phyloP scores from a whole-genome alignment of 2,113 vertebrate species.

The Takifugu flavidus region DNA sequence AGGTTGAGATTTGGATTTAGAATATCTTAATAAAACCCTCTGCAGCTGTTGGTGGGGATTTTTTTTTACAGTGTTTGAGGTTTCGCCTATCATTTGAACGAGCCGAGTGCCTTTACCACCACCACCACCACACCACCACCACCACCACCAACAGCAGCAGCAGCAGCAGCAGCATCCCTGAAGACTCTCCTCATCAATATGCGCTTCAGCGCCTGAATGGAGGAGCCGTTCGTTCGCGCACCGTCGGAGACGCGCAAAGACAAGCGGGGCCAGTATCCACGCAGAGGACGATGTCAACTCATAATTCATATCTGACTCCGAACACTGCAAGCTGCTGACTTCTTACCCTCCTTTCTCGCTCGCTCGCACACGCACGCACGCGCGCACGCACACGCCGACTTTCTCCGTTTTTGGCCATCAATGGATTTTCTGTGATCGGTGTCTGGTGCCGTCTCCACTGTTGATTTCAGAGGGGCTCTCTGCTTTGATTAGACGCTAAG shows the following conservation, averaged over 20 bases:
- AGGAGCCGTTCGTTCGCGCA: constrained; percentile 13
- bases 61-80: constrained; percentile 60
- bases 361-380: neutral
- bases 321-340: constrained; percentile 41
- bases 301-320: constrained; percentile 37
- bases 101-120: constrained; percentile 50
- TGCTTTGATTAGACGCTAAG: neutral
- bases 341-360: neutral
- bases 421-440: constrained; percentile 60
- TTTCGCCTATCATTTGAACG: constrained; percentile 48
- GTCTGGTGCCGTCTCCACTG: constrained; percentile 26
- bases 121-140: constrained; percentile 38
- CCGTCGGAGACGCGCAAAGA: constrained; percentile 26
- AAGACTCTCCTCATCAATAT: constrained; percentile 56
- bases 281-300: constrained; percentile 38
- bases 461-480: constrained; percentile 14
- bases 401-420: constrained; percentile 34
- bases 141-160: constrained; percentile 17
- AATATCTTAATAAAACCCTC: too few species aligned
- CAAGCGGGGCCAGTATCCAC: constrained; percentile 25
- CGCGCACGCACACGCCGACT: constrained; percentile 13
- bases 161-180: constrained; percentile 33
- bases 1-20: too few species aligned
- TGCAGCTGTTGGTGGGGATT: neutral
- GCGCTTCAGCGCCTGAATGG: constrained; percentile 48